Evolutionary conservation across 2,113 vertebrate genomes (phyloP).

Genomic region (Rhineura floridana): DNA sequence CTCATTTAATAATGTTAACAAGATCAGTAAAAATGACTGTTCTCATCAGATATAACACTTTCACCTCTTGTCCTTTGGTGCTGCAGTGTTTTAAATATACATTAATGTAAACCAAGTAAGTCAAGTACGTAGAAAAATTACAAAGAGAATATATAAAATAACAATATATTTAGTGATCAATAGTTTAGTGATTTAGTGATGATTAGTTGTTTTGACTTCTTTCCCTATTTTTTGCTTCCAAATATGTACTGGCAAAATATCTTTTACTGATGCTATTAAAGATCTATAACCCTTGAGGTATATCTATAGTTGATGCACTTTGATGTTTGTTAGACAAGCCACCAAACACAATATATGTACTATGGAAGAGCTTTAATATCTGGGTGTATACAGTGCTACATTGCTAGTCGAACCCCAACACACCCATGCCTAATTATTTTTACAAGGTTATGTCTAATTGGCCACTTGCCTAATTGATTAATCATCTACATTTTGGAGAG

Average conservation of each 20-base stretch:
- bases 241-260: neutral
- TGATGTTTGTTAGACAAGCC: slow-evolving; percentile 55
- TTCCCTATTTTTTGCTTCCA: slow-evolving; percentile 24
- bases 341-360: slow-evolving; percentile 33
- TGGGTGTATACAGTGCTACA: slow-evolving; percentile 47
- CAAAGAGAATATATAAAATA: slow-evolving; percentile 34
- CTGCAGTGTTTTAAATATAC: slow-evolving; percentile 20
- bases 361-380: slow-evolving; percentile 45
- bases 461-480: slow-evolving; percentile 73
- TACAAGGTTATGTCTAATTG: slow-evolving; percentile 74
- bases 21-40: slow-evolving; percentile 52
- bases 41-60: slow-evolving; percentile 45
- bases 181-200: slow-evolving; percentile 22
- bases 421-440: slow-evolving; percentile 64
- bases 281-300: slow-evolving; percentile 6
- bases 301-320: slow-evolving; percentile 14
- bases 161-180: slow-evolving; percentile 30
- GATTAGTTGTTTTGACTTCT: neutral
- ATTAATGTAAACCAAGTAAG: slow-evolving; percentile 42
- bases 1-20: slow-evolving; percentile 62
- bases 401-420: slow-evolving; percentile 42
- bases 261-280: neutral
- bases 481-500: slow-evolving; percentile 59
- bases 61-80: slow-evolving; percentile 23
- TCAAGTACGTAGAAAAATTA: slow-evolving; percentile 37